Evolutionary conservation across 2,113 vertebrate species (phyloP).

Genomic region (Oryzias javanicus): DNA sequence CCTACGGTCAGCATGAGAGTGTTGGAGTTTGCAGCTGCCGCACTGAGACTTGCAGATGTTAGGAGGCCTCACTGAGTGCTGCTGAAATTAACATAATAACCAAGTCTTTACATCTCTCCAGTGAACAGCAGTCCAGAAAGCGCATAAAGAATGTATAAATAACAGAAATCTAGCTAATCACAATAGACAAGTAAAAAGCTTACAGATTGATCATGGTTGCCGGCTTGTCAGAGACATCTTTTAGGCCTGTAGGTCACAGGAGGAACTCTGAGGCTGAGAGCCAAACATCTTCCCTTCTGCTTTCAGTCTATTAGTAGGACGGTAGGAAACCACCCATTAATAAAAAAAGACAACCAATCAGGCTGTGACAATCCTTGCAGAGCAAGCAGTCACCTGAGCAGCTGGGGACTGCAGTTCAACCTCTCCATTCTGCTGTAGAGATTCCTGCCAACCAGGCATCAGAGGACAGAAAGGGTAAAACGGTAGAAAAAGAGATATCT

Average conservation of each 20-base stretch:
- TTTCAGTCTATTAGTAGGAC: constrained; percentile 53
- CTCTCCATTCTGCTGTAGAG: constrained; percentile 23
- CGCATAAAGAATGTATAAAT: constrained; percentile 4
- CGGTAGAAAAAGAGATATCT: constrained; percentile 38
- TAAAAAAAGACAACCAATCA: constrained; percentile 58
- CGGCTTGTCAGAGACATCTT: constrained; percentile 51
- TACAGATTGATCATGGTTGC: constrained; percentile 41
- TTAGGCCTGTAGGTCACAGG: constrained; percentile 44
- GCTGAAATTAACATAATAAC: background rate
- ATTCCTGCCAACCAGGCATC: constrained; percentile 57
- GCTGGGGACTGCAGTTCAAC: constrained; percentile 28
- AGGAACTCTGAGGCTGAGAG: constrained; percentile 46
- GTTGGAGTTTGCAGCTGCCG: constrained; percentile 44
- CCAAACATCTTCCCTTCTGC: constrained; percentile 53
- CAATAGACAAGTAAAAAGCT: constrained; percentile 34
- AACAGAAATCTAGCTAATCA: constrained; percentile 7
- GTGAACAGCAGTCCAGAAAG: background rate
- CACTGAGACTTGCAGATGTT: constrained; percentile 1
- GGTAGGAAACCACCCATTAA: constrained; percentile 11
- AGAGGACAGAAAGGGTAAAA: constrained; percentile 45
- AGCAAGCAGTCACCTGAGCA: constrained; percentile 47
- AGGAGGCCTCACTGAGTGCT: constrained; percentile 4
- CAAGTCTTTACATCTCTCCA: background rate
- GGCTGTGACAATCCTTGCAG: constrained; percentile 45
- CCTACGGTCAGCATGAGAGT: background rate